These are phyloP conservation scores for Plemyria rubiginata DNA, from an alignment of 2,888 invertebrate genomes.

Conservation along the genomic window DNA sequence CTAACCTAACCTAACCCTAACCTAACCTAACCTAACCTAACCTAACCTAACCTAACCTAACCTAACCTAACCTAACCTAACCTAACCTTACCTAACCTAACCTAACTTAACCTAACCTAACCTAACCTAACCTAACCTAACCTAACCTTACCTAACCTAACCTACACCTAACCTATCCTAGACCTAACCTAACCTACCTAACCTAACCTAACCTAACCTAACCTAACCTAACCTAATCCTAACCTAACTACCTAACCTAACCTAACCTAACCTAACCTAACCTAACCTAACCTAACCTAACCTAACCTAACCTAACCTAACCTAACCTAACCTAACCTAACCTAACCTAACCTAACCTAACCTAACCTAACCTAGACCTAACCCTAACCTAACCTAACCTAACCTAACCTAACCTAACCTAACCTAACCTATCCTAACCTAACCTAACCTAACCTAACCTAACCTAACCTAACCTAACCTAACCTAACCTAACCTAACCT, in stretches of 20 bases:
- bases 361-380: slow-evolving; percentile 4
- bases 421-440: slow-evolving; percentile 3
- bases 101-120: slow-evolving; percentile 2
- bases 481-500: slow-evolving; percentile 4
- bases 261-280: slow-evolving; percentile 4
- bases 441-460: slow-evolving; percentile 2
- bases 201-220: slow-evolving; percentile 4
- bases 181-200: slow-evolving; percentile 1
- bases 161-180: slow-evolving; percentile 2
- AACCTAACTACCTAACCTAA: slow-evolving; percentile 4
- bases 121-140: slow-evolving; percentile 11
- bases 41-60: slow-evolving; percentile 9
- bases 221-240: slow-evolving; percentile 4
- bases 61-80: slow-evolving; percentile 4
- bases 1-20: too few species aligned
- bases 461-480: slow-evolving; percentile 4
- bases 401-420: slow-evolving; percentile 4
- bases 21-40: slow-evolving; percentile 19
- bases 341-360: slow-evolving; percentile 4
- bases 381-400: slow-evolving; percentile 4
- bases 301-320: slow-evolving; percentile 4
- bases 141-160: too few species aligned
- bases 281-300: slow-evolving; percentile 8
- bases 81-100: slow-evolving; percentile 17
- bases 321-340: slow-evolving; percentile 4